Base-by-base conservation (phyloP, 2,888 invertebrate species). In the Pristionchus exspectatus region DNA sequence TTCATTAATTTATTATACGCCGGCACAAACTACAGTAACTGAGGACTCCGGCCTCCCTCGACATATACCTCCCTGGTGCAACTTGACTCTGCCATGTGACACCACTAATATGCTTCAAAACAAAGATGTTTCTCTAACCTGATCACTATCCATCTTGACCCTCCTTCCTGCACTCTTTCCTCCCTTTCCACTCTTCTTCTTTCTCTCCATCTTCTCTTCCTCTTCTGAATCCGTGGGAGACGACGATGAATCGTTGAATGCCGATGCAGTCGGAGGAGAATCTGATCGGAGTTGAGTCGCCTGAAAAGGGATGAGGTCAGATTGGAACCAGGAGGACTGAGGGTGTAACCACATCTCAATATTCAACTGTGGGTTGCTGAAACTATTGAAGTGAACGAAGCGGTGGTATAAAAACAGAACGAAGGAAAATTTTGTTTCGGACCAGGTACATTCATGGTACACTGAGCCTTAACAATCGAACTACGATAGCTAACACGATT, bases 171-270 rank as follows among this genome's bases (percentile, higher is more conserved):
- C 16, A 12, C 38, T 87, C 38, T 59, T 59, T 38, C 50, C n/a
- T 27, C 27, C n/a, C 66, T 63, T 86, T 27, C 66, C 27, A 30
- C n/a, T 59, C 87, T 87, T 69, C 87, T 50, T 38, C 33, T 30
- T 44, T 27, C 54, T 86, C n/a, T 38, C 38, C 85, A 24, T 50
- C 38, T n/a, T 66, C 66, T 87, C 87, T 16, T 69, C 87, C 50
- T 87, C 87, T 66, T 69, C 69, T 12, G 66, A 69, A 50, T 87
- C 87, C 66, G 87, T 87, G 27, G 87, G 87, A 9, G 87, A 87
- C 18, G 87, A 87, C 5, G 66, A 66, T 14, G 87, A 87, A 7
- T 24, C 24, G 16, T 38, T 16, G 44, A 33, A 38, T 16, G 69
- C 27, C 24, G 87, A 9, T 2, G 44, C 12, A 14, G n/a, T n/a